A percentile compares a stretch with the other conserved stretches of the same genome.
These are phyloP conservation scores for Conopomorpha cramerella DNA, from an alignment of 1,140 invertebrate species.

Conservation along the genomic window DNA sequence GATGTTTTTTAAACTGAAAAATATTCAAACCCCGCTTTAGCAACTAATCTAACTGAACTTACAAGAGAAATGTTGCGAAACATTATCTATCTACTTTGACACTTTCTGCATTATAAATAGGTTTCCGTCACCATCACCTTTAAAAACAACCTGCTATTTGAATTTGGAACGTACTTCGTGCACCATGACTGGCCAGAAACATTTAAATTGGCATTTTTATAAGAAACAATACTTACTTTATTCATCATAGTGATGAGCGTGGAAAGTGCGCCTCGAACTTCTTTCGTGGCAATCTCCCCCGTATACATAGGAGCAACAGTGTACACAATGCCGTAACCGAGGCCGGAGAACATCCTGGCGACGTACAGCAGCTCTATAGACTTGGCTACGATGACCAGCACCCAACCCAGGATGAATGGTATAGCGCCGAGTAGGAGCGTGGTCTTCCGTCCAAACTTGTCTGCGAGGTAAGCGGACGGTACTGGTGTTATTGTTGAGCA, in stretches of 20 bases:
- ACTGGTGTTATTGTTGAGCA: conserved; percentile 52
- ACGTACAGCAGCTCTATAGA: conserved; percentile 58
- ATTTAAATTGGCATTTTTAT: too few species aligned
- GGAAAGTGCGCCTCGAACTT: conserved; percentile 72
- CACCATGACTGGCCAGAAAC: too few species aligned
- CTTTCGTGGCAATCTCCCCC: conserved; percentile 69
- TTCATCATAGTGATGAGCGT: conserved; percentile 70
- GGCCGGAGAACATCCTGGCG: conserved; percentile 62
- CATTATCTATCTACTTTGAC: too few species aligned
- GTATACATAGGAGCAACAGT: conserved; percentile 69
- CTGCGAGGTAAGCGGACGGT: conserved; percentile 51
- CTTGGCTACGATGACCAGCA: conserved; percentile 62
- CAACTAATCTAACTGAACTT: too few species aligned
- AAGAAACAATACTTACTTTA: conserved; percentile 36
- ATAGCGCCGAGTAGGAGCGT: conserved; percentile 66
- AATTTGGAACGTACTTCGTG: neutral
- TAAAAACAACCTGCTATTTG: too few species aligned
- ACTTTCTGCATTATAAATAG: too few species aligned
- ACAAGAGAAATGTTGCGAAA: too few species aligned
- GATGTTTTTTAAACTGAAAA: too few species aligned
- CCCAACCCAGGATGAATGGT: conserved; percentile 70
- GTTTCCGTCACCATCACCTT: too few species aligned
- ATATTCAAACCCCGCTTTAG: too few species aligned
- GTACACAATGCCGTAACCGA: conserved; percentile 72
- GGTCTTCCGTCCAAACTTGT: conserved; percentile 68